Conservation (phyloP, 2,888 invertebrate genomes). For the Orthonevra nobilis region DNA sequence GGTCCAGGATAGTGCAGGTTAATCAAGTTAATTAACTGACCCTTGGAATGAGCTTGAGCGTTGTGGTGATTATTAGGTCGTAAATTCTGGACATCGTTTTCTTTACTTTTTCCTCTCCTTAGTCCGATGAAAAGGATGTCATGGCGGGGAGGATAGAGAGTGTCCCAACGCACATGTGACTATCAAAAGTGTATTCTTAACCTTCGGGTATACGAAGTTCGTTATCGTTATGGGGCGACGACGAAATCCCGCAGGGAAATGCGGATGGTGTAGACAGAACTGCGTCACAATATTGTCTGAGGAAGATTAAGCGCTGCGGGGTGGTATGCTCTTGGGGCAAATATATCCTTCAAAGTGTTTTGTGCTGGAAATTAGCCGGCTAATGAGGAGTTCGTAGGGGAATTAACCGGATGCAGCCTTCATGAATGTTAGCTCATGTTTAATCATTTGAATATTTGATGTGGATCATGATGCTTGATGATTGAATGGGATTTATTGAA, state of each 20-base stretch:
- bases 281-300: neutral
- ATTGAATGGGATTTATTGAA: no score
- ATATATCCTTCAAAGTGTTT: neutral
- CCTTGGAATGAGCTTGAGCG: slow-evolving; percentile 17
- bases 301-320: neutral
- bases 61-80: slow-evolving; percentile 29
- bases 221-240: slow-evolving; percentile 5
- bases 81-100: no score
- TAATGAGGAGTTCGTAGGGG: no score
- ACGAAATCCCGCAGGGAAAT: neutral
- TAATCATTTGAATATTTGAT: no score
- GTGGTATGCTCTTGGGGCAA: neutral
- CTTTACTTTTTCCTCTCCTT: no score
- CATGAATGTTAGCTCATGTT: no score
- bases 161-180: no score
- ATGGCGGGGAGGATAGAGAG: no score
- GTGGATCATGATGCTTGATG: no score
- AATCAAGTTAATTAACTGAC: slow-evolving; percentile 23
- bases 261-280: neutral
- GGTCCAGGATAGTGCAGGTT: neutral
- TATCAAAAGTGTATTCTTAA: neutral
- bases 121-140: no score
- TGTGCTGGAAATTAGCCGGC: no score
- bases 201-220: neutral
- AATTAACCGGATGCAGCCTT: no score